Percentiles rank a stretch among this genome's conserved stretches.
Evolutionary conservation across 1,140 invertebrate species (phyloP).

Genomic region (Halictus rubicundus): DNA sequence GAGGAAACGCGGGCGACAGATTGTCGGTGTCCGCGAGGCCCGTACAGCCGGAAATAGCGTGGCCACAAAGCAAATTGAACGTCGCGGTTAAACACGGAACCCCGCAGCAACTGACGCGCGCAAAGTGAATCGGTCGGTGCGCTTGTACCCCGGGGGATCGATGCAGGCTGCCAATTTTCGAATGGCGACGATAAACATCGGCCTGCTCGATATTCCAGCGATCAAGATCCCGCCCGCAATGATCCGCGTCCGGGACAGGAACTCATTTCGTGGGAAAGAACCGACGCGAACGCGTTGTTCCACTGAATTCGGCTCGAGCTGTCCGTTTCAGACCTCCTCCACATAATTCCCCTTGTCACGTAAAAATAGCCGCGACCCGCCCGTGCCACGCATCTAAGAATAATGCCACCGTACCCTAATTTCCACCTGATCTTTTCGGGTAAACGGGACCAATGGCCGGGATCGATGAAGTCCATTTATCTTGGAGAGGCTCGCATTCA

Average conservation of each 20-base stretch:
- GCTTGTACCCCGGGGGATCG: not conserved
- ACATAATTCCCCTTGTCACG: not conserved
- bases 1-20: conserved; percentile 12
- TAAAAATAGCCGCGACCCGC: conserved; percentile 20
- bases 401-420: not conserved
- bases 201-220: not conserved
- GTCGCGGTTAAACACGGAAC: conserved; percentile 57
- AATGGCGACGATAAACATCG: not conserved
- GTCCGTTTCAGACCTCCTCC: not conserved
- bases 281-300: not conserved
- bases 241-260: not conserved
- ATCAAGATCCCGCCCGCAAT: not conserved
- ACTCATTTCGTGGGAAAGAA: not conserved
- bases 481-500: not conserved
- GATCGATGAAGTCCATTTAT: conserved; percentile 16
- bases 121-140: conserved; percentile 18
- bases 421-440: not conserved
- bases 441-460: not conserved
- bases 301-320: not conserved
- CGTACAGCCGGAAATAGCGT: conserved; percentile 29
- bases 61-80: conserved; percentile 63
- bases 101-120: conserved; percentile 40
- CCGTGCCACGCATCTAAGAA: conserved; percentile 7
- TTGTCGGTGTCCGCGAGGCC: not conserved
- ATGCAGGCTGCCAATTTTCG: conserved; percentile 25